Evolutionary conservation across 2,113 vertebrate species (phyloP), one percentile per base, ranked within the genome.

Genomic region (Triplophysa rosa): DNA sequence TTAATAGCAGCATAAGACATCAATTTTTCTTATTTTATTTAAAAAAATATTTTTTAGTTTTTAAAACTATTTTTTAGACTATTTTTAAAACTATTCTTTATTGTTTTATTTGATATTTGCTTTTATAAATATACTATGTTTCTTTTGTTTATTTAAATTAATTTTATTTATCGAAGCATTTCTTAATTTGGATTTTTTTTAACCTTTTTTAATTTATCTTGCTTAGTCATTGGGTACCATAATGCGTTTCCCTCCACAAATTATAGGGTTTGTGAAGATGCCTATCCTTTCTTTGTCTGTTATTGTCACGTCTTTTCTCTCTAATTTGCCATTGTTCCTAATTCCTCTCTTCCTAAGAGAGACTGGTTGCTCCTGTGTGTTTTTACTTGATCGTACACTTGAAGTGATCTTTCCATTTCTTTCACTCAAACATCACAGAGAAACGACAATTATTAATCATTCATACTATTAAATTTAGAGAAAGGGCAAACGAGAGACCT

Each of bases 361-460:
- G 77, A 58, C 73, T 78, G 83, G 85, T 78, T 85, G 78, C 80
- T 67, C 78, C 77, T 66, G 80, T 73, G n/a, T n/a, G 73, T 82
- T 83, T 80, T 72, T 79, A 87, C 83, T 86, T 85, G 83, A 79
- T 56, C n/a, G 67, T 79, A 84, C 76, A 80, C 83, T 67, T 87
- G 77, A 83, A 72, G 80, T 87, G 79, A 89, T 89, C 90, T 89
- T 90, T 85, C 86, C 87, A 89, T 92, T 88, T 87, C 88, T 90
- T 91, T 92, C 91, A 91, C 91, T 92, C 90, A 92, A 91, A 93
- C 91, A 93, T 93, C 91, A 93, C 92, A 92, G 84, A 86, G 83
- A 79, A 85, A 86, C 83, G 87, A 87, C 87, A 86, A 88, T 90
- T 91, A 93, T 93, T 93, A 92, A 93, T 93, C 89, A 88, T 83